Evolutionary conservation across 2,797 vertebrate genomes (phyloP).

Genomic region (Cyclura pinguis): DNA sequence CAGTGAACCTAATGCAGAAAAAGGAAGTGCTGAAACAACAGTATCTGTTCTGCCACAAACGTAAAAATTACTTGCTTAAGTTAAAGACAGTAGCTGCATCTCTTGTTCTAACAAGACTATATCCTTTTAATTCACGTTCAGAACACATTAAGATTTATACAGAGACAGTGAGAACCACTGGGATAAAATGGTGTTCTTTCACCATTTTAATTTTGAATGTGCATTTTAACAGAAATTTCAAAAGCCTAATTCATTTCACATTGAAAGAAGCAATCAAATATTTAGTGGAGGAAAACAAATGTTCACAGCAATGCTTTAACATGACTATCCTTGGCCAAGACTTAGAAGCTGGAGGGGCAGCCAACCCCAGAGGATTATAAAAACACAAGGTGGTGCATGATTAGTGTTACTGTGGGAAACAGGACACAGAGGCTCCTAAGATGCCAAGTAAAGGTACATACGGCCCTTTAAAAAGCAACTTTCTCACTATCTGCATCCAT

Average conservation of each 20-base stretch:
- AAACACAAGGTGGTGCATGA: not conserved
- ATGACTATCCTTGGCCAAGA: not conserved
- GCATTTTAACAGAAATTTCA: not conserved
- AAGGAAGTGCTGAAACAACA: conserved; percentile 7
- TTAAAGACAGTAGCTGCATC: not conserved
- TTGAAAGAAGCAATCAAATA: conserved; percentile 20
- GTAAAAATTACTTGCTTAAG: not conserved
- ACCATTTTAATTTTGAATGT: not conserved
- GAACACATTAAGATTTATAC: not conserved
- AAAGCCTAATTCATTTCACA: conserved; percentile 4
- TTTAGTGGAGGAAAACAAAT: not conserved
- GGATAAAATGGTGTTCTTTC: not conserved
- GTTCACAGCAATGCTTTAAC: not conserved
- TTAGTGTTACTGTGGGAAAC: not conserved
- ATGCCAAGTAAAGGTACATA: not conserved
- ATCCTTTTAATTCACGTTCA: not conserved
- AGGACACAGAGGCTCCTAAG: not conserved
- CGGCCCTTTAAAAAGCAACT: not conserved
- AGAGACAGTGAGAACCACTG: not conserved
- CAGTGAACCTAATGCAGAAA: not conserved
- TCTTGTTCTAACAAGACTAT: conserved; percentile 6
- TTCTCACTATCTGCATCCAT: not conserved
- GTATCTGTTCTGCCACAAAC: not conserved
- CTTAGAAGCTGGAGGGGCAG: not conserved
- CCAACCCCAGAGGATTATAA: not conserved